These are phyloP conservation scores for Drosophila kuntzei DNA, from an alignment of 2,888 invertebrate genomes.

Conservation along the genomic window DNA sequence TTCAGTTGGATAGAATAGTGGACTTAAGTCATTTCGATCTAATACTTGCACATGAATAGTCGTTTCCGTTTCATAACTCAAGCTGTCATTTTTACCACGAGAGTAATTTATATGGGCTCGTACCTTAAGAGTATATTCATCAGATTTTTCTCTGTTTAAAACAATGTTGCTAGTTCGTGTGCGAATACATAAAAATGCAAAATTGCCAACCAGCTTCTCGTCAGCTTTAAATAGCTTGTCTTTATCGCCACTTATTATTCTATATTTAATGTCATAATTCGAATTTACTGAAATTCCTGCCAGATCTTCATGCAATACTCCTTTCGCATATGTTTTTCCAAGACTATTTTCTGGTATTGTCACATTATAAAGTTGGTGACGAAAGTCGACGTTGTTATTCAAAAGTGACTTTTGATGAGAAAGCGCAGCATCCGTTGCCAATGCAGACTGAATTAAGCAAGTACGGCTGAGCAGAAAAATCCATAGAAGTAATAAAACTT, in stretches of 20 bases:
- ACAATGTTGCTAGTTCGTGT: slow-evolving; percentile 95
- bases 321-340: slow-evolving; percentile 93
- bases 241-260: slow-evolving; percentile 94
- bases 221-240: slow-evolving; percentile 97
- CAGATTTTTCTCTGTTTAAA: slow-evolving; percentile 96
- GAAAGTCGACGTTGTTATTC: slow-evolving; percentile 86
- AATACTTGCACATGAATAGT: slow-evolving; percentile 90
- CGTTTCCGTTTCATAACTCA: slow-evolving; percentile 89
- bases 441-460: slow-evolving; percentile 55
- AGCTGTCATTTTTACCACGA: slow-evolving; percentile 86
- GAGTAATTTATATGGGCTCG: slow-evolving; percentile 88
- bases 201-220: slow-evolving; percentile 95
- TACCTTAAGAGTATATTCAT: slow-evolving; percentile 92
- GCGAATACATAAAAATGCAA: slow-evolving; percentile 95
- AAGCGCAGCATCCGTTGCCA: slow-evolving; percentile 30
- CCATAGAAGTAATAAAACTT: slow-evolving; percentile 59
- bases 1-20: slow-evolving; percentile 95
- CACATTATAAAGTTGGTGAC: slow-evolving; percentile 92
- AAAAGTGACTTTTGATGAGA: slow-evolving; percentile 27
- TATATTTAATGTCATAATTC: slow-evolving; percentile 90
- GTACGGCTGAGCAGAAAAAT: slow-evolving; percentile 52
- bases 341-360: slow-evolving; percentile 96
- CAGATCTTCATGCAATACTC: slow-evolving; percentile 89
- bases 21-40: slow-evolving; percentile 96
- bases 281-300: slow-evolving; percentile 91